Evolutionary conservation across 2,888 invertebrate species (phyloP).

Genomic region (Slavum lentiscoides): DNA sequence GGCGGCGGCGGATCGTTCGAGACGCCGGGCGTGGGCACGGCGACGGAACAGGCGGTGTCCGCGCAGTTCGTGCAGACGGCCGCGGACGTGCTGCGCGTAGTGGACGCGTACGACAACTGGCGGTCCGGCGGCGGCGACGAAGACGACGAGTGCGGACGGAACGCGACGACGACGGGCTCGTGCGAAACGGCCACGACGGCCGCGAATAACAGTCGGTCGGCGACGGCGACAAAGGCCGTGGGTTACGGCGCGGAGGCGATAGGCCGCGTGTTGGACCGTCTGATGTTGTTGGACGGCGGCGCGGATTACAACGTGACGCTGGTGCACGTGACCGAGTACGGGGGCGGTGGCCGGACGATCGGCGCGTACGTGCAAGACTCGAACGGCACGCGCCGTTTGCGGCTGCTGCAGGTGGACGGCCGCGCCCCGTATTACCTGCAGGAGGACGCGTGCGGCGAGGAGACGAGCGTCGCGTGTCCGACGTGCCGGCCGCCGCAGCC

Average conservation of each 20-base stretch:
- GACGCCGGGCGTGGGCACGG: no score
- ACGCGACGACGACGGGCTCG: neutral
- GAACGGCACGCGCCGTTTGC: constrained; percentile 37
- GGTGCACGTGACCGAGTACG: constrained; percentile 44
- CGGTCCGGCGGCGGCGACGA: neutral
- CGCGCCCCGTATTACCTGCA: neutral
- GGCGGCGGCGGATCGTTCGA: neutral
- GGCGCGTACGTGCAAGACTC: constrained; percentile 34
- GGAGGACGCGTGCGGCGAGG: neutral
- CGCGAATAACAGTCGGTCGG: neutral
- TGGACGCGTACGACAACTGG: constrained; percentile 9
- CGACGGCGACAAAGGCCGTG: neutral
- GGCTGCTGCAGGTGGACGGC: neutral
- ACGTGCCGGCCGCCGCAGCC: neutral
- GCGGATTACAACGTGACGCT: constrained; percentile 37
- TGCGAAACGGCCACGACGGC: neutral
- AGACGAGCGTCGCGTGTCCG: neutral
- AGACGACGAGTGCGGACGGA: neutral
- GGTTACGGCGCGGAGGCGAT: constrained; percentile 6
- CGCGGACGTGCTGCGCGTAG: constrained; percentile 28
- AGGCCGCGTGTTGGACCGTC: constrained; percentile 1
- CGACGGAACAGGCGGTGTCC: constrained; percentile 16
- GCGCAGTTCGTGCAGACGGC: constrained; percentile 44
- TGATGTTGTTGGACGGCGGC: constrained; percentile 24
- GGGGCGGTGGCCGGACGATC: constrained; percentile 9